A percentile compares a stretch with the other conserved stretches of the same genome.
Evolutionary conservation across 2,113 vertebrate genomes (phyloP).

Genomic region (Festucalex cinctus): DNA sequence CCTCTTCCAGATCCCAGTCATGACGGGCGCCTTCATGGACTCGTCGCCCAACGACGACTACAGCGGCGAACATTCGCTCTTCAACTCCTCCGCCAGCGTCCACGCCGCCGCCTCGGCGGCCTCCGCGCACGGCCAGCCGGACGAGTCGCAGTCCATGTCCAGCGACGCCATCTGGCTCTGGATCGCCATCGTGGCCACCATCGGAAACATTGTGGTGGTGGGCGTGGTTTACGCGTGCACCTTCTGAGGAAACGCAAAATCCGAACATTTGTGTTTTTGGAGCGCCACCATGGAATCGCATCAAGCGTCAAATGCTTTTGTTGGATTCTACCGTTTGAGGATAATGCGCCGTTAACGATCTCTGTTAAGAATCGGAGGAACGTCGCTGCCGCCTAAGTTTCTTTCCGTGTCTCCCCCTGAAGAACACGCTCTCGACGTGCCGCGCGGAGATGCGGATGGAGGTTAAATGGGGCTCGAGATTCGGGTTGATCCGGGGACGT

Average conservation of each 20-base stretch:
- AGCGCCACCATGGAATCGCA: background rate
- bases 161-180: constrained; percentile 93
- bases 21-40: constrained; percentile 98
- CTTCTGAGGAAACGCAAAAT: constrained; percentile 75
- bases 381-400: constrained; percentile 33
- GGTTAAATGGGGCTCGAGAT: constrained; percentile 52
- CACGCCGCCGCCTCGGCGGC: constrained; percentile 75
- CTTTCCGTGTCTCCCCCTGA: constrained; percentile 42
- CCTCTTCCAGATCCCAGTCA: constrained; percentile 91
- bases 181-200: constrained; percentile 96
- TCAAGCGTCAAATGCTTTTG: constrained; percentile 8
- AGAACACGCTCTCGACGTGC: constrained; percentile 32
- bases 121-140: constrained; percentile 76
- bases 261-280: background rate
- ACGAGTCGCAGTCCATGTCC: constrained; percentile 85
- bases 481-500: constrained; percentile 37
- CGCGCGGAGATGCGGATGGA: constrained; percentile 30
- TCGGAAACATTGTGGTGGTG: constrained; percentile 97
- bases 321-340: constrained; percentile 28
- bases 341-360: too few relatives aligned
- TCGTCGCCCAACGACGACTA: constrained; percentile 94
- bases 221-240: constrained; percentile 96
- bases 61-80: constrained; percentile 91
- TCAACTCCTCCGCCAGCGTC: constrained; percentile 91
- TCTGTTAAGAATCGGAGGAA: constrained; percentile 25